These are phyloP conservation scores for Eilema depressum DNA, from an alignment of 2,888 invertebrate genomes.

Conservation along the genomic window DNA sequence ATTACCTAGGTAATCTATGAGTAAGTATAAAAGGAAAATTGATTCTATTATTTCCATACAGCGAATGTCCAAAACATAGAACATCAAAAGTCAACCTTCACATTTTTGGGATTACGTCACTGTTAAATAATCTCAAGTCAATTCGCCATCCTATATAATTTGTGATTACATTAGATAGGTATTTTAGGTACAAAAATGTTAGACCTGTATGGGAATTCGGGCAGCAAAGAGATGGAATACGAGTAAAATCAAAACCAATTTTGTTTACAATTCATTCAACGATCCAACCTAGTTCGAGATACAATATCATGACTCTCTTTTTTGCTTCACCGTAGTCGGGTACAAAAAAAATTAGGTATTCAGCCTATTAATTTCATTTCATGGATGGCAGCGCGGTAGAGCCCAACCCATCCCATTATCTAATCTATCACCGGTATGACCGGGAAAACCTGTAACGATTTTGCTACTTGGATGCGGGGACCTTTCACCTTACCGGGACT, in stretches of 20 bases:
- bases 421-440: too few relatives aligned
- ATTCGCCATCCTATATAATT: not conserved
- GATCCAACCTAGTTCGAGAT: too few relatives aligned
- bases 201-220: not conserved
- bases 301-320: too few relatives aligned
- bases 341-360: too few relatives aligned
- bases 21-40: not conserved
- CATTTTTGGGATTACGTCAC: not conserved
- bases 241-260: not conserved
- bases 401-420: too few relatives aligned
- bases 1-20: not conserved
- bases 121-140: not conserved
- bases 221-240: not conserved
- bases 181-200: not conserved
- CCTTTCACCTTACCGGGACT: too few relatives aligned
- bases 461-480: too few relatives aligned
- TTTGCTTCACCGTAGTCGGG: too few relatives aligned
- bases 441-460: too few relatives aligned
- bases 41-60: not conserved
- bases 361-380: too few relatives aligned
- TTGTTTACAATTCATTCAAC: not conserved
- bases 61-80: not conserved
- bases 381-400: too few relatives aligned
- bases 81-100: slow-evolving; percentile 4
- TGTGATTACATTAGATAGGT: not conserved